Evolutionary conservation across 2,888 invertebrate species (phyloP), one percentile per base, ranked within the genome.

Genomic region (Epistrophella euchroma): DNA sequence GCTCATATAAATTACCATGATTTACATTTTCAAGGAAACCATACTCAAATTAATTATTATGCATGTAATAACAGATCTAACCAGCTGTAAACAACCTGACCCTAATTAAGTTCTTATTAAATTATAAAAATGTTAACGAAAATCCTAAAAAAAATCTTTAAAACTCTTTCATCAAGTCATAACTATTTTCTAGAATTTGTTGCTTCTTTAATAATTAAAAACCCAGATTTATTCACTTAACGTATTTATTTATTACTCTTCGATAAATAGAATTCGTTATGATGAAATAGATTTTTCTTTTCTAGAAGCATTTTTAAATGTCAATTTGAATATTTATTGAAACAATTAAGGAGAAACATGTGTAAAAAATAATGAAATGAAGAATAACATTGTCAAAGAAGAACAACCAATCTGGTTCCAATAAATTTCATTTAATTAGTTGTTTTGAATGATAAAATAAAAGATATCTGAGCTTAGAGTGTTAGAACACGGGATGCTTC

Each of bases 391-490:
- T 58, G 35, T 35, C 56, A 58, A 19, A 17, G 35, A 7, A 58
- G 9, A 40, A 22, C 40, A 25, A 15, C 60, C 40, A 62, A 62
- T 43, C 40, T 15, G 15, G 40, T 64, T 45, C 25, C 64, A 64
- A 64, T 64, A 47, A 64, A 64, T 64, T 64, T 15, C 15, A 7
- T 45, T 45, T 64, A 64, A 64, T 64, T 47, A 64, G 45, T 19
- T 45, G 19, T 64, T 45, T 64, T 64, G 64, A 64, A 64, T 47
- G 45, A 64, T 64, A 10, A 45, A 45, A 64, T 64, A 64, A 64
- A 3, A 17, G 45, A 22, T 64, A 45, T 45, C 28, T 25, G 32
- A 32, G 11, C 28, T 64, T 32, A n/a, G 13, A 45, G 64, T 64
- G 64, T 64, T 32, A 45, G 17, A 64, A 64, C 64, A 64, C 2